Evolutionary conservation across 2,797 vertebrate genomes (phyloP).

Genomic region (Tarsius wallacei): DNA sequence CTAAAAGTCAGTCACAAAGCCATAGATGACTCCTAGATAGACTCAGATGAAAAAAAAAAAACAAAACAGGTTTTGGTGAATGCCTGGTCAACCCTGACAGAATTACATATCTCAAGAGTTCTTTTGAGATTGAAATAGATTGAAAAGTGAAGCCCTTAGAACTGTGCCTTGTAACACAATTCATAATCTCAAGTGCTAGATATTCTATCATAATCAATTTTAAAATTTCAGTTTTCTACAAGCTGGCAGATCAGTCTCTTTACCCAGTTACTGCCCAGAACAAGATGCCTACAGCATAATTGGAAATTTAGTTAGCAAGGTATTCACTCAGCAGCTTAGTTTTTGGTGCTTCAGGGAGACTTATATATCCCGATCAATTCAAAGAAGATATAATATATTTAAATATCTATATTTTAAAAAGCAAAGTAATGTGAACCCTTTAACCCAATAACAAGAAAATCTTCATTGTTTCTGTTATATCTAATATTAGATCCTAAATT

Average conservation of each 20-base stretch:
- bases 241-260: neutral
- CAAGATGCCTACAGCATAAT: neutral
- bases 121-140: neutral
- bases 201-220: neutral
- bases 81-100: neutral
- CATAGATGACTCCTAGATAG: neutral
- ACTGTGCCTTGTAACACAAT: neutral
- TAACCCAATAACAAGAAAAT: neutral
- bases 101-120: neutral
- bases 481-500: neutral
- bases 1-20: neutral
- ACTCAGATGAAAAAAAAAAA: neutral
- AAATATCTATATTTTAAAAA: slow-evolving; percentile 38
- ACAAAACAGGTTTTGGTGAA: neutral
- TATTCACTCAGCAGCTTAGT: neutral
- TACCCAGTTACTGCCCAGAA: neutral
- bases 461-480: neutral
- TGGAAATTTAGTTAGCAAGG: neutral
- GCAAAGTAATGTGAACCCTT: neutral
- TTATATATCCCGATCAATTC: neutral
- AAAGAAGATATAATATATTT: neutral
- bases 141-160: neutral
- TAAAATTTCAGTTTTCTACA: neutral
- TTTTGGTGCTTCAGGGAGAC: neutral
- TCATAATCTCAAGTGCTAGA: neutral